phyloP scores from a whole-genome alignment of 2,113 vertebrate genomes.

The Anas platyrhynchos region DNA sequence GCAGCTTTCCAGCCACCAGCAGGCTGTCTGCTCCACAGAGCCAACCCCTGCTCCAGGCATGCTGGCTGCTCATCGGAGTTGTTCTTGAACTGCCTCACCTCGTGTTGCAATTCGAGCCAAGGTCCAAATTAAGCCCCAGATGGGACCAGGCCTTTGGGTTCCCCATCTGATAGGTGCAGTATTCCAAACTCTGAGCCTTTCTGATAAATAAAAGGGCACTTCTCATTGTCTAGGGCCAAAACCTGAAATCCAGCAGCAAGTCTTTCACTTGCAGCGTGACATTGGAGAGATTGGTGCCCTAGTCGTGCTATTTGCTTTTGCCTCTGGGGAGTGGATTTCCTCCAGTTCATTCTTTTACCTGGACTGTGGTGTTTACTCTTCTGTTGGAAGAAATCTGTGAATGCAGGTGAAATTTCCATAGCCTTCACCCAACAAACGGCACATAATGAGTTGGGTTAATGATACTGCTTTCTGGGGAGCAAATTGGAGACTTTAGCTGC shows the following conservation, averaged over 20 bases:
- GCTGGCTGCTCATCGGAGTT: accelerated
- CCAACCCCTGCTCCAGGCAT: not conserved
- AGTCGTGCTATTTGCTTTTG: not conserved
- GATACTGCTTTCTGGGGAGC: constrained; percentile 38
- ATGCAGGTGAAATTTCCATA: constrained; percentile 40
- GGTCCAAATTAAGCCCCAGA: not conserved
- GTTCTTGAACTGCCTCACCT: not conserved
- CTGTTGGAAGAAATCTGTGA: not conserved
- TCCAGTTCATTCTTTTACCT: not conserved
- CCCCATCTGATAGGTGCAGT: not conserved
- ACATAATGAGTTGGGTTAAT: constrained; percentile 68
- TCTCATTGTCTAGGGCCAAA: not conserved
- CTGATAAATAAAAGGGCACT: not conserved
- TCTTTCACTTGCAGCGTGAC: not conserved
- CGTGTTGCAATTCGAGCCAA: not conserved
- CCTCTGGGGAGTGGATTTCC: not conserved
- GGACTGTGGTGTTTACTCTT: not conserved
- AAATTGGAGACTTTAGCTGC: constrained; percentile 55
- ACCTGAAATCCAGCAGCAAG: not conserved
- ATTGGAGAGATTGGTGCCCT: not conserved
- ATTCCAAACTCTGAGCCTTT: not conserved
- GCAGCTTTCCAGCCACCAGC: not conserved
- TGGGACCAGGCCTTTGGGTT: not conserved
- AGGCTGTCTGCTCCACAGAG: not conserved
- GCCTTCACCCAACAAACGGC: constrained; percentile 38